A percentile compares a stretch with the other conserved stretches of the same genome.
These are phyloP conservation scores for Telmatherina bonti DNA, from an alignment of 2,797 vertebrate species.

Conservation along the genomic window DNA sequence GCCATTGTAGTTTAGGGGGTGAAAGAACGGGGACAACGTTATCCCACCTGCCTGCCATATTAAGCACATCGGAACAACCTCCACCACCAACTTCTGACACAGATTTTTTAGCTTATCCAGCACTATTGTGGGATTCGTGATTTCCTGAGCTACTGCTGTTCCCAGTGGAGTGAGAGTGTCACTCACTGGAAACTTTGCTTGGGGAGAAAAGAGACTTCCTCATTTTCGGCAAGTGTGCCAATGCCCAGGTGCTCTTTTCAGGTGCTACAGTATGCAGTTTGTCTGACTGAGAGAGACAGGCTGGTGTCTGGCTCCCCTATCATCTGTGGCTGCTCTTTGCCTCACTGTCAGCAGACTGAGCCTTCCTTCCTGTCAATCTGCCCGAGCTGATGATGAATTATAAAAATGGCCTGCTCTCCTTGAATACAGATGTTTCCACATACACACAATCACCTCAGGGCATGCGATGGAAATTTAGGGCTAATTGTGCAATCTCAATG, in stretches of 20 bases:
- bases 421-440: conserved; percentile 78
- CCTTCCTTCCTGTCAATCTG: conserved; percentile 79
- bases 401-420: conserved; percentile 72
- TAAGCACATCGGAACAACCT: conserved; percentile 49
- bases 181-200: conserved; percentile 68
- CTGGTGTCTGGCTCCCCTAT: conserved; percentile 65
- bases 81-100: conserved; percentile 64
- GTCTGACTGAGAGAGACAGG: conserved; percentile 74
- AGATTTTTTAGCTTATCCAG: conserved; percentile 69
- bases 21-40: conserved; percentile 58
- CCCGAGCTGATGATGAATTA: conserved; percentile 80
- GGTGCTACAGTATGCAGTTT: conserved; percentile 73
- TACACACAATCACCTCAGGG: background rate
- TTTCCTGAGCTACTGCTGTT: conserved; percentile 58
- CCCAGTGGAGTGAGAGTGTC: conserved; percentile 69
- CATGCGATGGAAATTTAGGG: conserved; percentile 44
- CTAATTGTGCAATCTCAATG: conserved; percentile 60
- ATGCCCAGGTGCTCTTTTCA: conserved; percentile 74
- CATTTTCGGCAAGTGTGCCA: conserved; percentile 60
- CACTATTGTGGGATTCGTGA: conserved; percentile 59
- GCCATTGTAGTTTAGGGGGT: conserved; percentile 71
- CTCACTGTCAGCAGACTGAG: conserved; percentile 73
- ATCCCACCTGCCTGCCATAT: conserved; percentile 61
- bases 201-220: conserved; percentile 48
- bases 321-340: conserved; percentile 73